Conservation (phyloP, 2,888 invertebrate species). For the Cheilosia pagana region DNA sequence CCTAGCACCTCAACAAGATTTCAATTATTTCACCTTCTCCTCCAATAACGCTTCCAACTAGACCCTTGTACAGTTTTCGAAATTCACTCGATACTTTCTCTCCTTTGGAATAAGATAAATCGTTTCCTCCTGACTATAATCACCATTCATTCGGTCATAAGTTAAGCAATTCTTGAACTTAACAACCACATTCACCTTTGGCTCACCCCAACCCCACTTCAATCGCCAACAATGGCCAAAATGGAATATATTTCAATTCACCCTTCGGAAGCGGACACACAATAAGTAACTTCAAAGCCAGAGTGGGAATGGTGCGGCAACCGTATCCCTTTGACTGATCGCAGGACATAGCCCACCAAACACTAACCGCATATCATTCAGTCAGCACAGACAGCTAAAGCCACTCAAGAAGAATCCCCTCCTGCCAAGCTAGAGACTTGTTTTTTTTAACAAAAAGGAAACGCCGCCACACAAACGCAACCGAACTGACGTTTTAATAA, state of each 20-base stretch:
- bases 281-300: conserved; percentile 42
- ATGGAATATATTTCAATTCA: conserved; percentile 57
- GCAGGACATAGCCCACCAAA: conserved; percentile 29
- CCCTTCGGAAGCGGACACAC: not conserved
- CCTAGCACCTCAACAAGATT: too few relatives aligned
- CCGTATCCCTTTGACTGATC: conserved; percentile 41
- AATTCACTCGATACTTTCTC: not conserved
- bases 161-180: conserved; percentile 60
- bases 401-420: conserved; percentile 42
- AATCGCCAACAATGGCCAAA: conserved; percentile 49
- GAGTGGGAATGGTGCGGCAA: conserved; percentile 31
- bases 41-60: not conserved
- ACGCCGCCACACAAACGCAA: conserved; percentile 42
- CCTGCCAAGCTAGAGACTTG: conserved; percentile 6
- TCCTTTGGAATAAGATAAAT: conserved; percentile 17
- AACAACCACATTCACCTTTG: conserved; percentile 52
- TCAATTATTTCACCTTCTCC: not conserved
- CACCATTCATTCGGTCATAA: conserved; percentile 61
- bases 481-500: conserved; percentile 71
- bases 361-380: conserved; percentile 27
- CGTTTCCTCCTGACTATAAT: conserved; percentile 22
- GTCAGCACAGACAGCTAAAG: conserved; percentile 22
- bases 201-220: conserved; percentile 17
- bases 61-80: conserved; percentile 13
- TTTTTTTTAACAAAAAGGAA: conserved; percentile 7